Evolutionary conservation across 2,888 invertebrate genomes (phyloP).

Genomic region (Drosophila rubida): DNA sequence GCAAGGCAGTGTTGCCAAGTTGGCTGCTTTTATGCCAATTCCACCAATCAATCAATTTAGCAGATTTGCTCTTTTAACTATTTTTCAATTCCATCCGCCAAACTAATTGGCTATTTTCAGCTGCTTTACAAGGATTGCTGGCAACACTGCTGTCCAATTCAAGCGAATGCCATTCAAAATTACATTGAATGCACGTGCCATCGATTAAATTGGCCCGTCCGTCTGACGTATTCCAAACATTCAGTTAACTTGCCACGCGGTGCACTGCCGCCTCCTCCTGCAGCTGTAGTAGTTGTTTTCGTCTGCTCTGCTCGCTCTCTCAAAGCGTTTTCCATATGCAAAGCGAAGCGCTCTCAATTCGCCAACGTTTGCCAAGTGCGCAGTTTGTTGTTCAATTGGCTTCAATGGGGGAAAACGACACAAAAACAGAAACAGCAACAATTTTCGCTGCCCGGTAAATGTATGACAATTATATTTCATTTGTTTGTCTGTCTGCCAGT

Average conservation of each 20-base stretch:
- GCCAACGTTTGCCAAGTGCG: constrained; percentile 75
- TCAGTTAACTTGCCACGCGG: constrained; percentile 12
- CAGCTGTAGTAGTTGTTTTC: background rate
- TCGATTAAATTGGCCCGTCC: constrained; percentile 40
- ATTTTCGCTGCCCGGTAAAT: constrained; percentile 24
- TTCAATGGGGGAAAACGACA: constrained; percentile 26
- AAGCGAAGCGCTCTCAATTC: constrained; percentile 27
- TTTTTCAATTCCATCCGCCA: too few relatives aligned
- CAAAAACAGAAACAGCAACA: constrained; percentile 34
- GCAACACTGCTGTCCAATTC: background rate
- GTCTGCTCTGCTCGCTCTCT: constrained; percentile 8
- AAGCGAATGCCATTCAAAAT: background rate
- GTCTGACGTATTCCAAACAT: constrained; percentile 33
- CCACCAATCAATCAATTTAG: background rate
- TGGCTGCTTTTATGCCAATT: background rate
- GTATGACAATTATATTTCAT: constrained; percentile 13
- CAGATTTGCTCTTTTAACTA: too few relatives aligned
- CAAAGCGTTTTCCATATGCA: background rate
- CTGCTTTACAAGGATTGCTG: too few relatives aligned
- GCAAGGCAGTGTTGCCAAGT: background rate
- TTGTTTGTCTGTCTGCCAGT: constrained; percentile 28
- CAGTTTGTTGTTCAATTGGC: constrained; percentile 66
- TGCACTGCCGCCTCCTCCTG: background rate
- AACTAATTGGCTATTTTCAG: too few relatives aligned
- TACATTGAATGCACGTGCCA: constrained; percentile 49